These are phyloP conservation scores for Leptinotarsa rubiginosa DNA, from an alignment of 2,888 invertebrate genomes.

Conservation along the genomic window DNA sequence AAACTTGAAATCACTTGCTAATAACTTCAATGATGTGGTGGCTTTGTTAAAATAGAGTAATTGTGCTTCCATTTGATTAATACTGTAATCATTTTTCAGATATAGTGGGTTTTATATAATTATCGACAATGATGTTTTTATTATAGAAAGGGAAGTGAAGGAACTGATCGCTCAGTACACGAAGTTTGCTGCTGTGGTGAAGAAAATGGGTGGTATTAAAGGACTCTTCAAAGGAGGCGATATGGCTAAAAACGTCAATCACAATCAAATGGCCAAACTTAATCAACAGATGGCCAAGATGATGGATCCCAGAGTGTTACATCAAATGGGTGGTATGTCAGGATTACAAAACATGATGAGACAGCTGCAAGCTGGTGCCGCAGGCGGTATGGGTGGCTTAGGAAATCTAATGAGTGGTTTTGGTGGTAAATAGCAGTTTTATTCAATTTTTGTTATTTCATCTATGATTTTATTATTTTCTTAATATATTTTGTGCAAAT, in stretches of 20 bases:
- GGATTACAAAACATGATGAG: conserved; percentile 98
- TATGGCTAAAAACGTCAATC: conserved; percentile 98
- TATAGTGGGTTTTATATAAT: neutral
- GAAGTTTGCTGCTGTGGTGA: conserved; percentile 98
- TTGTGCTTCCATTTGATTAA: neutral
- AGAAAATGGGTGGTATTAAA: conserved; percentile 99
- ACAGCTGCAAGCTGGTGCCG: conserved; percentile 81
- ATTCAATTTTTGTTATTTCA: conserved; percentile 8
- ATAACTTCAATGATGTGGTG: no score
- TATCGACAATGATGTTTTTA: neutral
- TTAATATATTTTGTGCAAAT: neutral
- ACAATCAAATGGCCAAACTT: conserved; percentile 97
- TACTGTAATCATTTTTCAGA: neutral
- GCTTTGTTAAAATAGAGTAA: no score
- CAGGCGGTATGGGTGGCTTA: conserved; percentile 68
- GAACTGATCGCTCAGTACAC: conserved; percentile 98
- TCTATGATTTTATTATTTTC: conserved; percentile 13
- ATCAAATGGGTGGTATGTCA: conserved; percentile 97
- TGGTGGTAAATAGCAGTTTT: conserved; percentile 65
- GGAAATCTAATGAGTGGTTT: conserved; percentile 73
- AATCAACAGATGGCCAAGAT: conserved; percentile 99
- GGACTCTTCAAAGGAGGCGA: conserved; percentile 98
- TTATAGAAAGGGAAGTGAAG: conserved; percentile 88
- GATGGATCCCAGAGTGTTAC: conserved; percentile 99
- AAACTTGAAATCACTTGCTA: no score